Evolutionary conservation across 1,140 invertebrate genomes (phyloP).

Genomic region (Papilio aristodemus): DNA sequence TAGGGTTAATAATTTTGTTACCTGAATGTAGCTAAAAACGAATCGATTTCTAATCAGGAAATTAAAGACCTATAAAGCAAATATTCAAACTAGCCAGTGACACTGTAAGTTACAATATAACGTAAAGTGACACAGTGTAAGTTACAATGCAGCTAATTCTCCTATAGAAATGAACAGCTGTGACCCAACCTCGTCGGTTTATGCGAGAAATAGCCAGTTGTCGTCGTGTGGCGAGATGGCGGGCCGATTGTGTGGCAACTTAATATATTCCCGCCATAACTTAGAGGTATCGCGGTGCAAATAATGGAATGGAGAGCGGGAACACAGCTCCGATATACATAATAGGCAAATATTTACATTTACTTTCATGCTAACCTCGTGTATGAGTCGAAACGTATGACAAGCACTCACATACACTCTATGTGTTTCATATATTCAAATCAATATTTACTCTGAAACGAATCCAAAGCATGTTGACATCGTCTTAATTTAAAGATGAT

Average conservation of each 20-base stretch:
- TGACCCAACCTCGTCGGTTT: constrained; percentile 38
- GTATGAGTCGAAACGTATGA: constrained; percentile 1
- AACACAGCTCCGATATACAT: constrained; percentile 31
- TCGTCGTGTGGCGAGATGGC: constrained; percentile 37
- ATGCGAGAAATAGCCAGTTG: constrained; percentile 38
- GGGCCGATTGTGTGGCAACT: constrained; percentile 39
- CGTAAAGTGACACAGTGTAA: background rate
- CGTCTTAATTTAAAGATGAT: too few species aligned
- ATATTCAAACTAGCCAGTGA: background rate
- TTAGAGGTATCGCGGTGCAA: constrained; percentile 42
- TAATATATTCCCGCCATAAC: constrained; percentile 47
- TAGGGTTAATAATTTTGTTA: too few species aligned
- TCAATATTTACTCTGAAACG: too few species aligned
- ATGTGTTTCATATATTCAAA: too few species aligned
- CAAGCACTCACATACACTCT: too few species aligned
- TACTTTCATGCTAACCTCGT: constrained; percentile 10
- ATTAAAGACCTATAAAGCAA: background rate
- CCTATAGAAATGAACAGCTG: constrained; percentile 39
- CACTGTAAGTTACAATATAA: constrained; percentile 7
- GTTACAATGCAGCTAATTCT: constrained; percentile 36
- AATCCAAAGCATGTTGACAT: too few species aligned
- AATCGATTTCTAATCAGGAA: background rate
- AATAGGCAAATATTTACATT: constrained; percentile 33
- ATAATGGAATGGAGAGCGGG: constrained; percentile 29
- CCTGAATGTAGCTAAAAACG: background rate